Conservation (phyloP, 1,140 invertebrate species). For the Brachionus manjavacas region DNA sequence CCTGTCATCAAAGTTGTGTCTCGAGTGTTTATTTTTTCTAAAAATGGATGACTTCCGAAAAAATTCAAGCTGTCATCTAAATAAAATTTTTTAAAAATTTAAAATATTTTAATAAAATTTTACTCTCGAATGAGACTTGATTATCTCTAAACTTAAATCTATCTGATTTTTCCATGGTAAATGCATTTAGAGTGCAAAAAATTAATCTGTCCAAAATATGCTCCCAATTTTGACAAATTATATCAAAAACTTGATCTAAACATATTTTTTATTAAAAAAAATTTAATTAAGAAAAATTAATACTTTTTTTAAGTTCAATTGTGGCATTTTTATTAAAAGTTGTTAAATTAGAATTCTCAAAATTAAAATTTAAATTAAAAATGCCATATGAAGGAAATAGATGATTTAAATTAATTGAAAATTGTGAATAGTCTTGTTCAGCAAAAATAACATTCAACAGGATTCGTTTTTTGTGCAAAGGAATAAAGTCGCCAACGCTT, state of each 20-base stretch:
- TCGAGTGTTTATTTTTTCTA: not conserved
- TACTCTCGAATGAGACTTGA: not conserved
- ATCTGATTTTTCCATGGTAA: not conserved
- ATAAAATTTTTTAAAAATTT: not conserved
- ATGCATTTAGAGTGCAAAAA: not conserved
- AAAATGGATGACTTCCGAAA: not conserved
- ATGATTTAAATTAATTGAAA: not conserved
- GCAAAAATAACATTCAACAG: not conserved
- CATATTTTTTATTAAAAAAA: not conserved
- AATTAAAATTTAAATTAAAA: not conserved
- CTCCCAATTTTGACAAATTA: not conserved
- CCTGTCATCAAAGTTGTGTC: not conserved
- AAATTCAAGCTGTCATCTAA: not conserved
- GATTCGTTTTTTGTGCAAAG: not conserved
- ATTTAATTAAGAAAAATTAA: not conserved
- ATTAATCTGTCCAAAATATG: not conserved
- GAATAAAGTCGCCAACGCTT: not conserved
- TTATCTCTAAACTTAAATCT: not conserved
- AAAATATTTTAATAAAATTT: not conserved
- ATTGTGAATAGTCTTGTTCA: not conserved
- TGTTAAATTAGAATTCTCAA: not conserved
- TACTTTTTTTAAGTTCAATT: not conserved
- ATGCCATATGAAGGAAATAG: not conserved
- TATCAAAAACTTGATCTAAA: not conserved
- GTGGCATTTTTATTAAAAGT: not conserved